Conservation (phyloP, 2,888 invertebrate genomes). For the Drosophila silvestris region DNA sequence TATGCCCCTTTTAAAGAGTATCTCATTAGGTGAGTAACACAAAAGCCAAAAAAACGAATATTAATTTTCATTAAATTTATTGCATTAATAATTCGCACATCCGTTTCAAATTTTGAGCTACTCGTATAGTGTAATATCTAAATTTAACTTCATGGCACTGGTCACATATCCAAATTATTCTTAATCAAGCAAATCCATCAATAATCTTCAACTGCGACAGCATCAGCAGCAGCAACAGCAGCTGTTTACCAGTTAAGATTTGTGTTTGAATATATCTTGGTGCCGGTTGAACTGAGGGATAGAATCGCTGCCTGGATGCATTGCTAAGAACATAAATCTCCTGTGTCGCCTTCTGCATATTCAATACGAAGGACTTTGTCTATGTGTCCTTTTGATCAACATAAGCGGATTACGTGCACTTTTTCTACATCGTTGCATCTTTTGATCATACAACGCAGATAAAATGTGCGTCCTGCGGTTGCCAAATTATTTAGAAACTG, state of each 20-base stretch:
- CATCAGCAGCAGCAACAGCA: constrained; percentile 30
- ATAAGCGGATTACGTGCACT: constrained; percentile 71
- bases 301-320: constrained; percentile 15
- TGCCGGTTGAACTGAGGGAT: not conserved
- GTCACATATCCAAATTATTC: constrained; percentile 12
- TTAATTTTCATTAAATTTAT: not conserved
- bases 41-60: not conserved
- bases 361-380: constrained; percentile 9
- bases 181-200: constrained; percentile 41
- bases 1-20: not conserved
- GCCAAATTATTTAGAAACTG: not conserved
- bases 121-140: constrained; percentile 41
- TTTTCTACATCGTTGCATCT: constrained; percentile 66
- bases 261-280: constrained; percentile 3
- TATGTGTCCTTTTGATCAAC: constrained; percentile 21
- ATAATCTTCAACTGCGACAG: constrained; percentile 50
- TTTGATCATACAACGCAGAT: constrained; percentile 36
- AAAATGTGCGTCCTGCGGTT: constrained; percentile 50
- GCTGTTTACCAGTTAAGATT: constrained; percentile 39
- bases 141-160: constrained; percentile 32
- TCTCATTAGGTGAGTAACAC: not conserved
- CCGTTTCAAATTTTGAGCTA: constrained; percentile 28
- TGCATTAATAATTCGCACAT: constrained; percentile 24
- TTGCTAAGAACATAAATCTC: constrained; percentile 59
- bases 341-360: constrained; percentile 47